Conservation (phyloP, 1,140 invertebrate genomes). For the Drosophila prosaltans region DNA sequence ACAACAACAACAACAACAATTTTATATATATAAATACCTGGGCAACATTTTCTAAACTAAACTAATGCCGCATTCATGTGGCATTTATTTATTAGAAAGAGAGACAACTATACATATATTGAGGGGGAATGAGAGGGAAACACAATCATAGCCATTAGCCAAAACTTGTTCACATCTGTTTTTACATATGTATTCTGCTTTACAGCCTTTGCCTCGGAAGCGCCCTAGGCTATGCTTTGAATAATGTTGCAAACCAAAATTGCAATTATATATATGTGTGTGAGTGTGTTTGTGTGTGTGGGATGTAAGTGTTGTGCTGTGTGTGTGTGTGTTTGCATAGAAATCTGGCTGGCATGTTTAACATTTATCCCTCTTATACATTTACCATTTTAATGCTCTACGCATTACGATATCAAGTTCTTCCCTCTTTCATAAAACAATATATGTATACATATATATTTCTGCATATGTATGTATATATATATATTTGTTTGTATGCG, state of each 20-base stretch:
- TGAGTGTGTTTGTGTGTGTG: slow-evolving; percentile 2
- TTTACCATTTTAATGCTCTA: slow-evolving; percentile 55
- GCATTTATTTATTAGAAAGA: slow-evolving; percentile 47
- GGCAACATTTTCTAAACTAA: slow-evolving; percentile 22
- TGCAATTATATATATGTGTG: slow-evolving; percentile 9
- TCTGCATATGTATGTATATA: background rate
- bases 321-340: slow-evolving; percentile 39
- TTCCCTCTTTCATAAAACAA: slow-evolving; percentile 30
- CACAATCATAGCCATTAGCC: slow-evolving; percentile 58
- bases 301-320: background rate
- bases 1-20: slow-evolving; percentile 1
- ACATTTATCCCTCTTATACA: slow-evolving; percentile 47
- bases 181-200: slow-evolving; percentile 71
- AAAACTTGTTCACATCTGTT: slow-evolving; percentile 69
- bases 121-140: background rate
- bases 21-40: slow-evolving; percentile 12
- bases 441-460: background rate
- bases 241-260: slow-evolving; percentile 52
- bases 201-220: slow-evolving; percentile 45
- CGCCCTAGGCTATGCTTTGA: slow-evolving; percentile 65
- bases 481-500: slow-evolving; percentile 6
- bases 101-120: background rate
- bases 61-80: slow-evolving; percentile 36
- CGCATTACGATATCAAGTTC: slow-evolving; percentile 64
- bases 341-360: slow-evolving; percentile 59